These are phyloP conservation scores for Anolis apletophallus DNA, from an alignment of 2,797 vertebrate species.

Conservation along the genomic window DNA sequence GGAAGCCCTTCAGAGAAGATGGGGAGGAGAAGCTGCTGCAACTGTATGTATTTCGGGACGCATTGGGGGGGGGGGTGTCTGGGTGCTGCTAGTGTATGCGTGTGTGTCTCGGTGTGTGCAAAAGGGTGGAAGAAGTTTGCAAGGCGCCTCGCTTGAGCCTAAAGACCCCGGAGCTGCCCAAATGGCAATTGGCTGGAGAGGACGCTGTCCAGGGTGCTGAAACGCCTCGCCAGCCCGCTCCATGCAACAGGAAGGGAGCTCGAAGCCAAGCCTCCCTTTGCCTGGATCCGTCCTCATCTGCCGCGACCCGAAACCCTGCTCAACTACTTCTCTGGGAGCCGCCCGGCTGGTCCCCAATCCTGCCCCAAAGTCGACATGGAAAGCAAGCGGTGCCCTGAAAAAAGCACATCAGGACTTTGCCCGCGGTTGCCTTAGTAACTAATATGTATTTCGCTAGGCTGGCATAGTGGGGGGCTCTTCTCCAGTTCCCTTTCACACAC, in stretches of 20 bases:
- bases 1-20: constrained; percentile 8
- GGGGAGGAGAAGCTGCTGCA: constrained; percentile 24
- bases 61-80: background rate
- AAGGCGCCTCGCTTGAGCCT: constrained; percentile 4
- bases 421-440: constrained; percentile 81
- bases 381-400: constrained; percentile 51
- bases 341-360: constrained; percentile 31
- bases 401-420: constrained; percentile 68
- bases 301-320: background rate
- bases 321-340: background rate
- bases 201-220: constrained; percentile 16
- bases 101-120: background rate
- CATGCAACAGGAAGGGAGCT: constrained; percentile 40
- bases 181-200: background rate
- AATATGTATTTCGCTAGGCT: constrained; percentile 63
- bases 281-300: background rate
- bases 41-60: constrained; percentile 18
- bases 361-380: constrained; percentile 52
- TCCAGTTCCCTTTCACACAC: constrained; percentile 29
- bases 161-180: background rate
- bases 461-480: constrained; percentile 54
- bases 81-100: constrained; percentile 26
- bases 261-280: constrained; percentile 12
- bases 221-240: background rate
- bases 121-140: constrained; percentile 22